Percentiles rank a stretch among this genome's conserved stretches.
Evolutionary conservation across 2,888 invertebrate genomes (phyloP).

Genomic region (Morinoia aosen): DNA sequence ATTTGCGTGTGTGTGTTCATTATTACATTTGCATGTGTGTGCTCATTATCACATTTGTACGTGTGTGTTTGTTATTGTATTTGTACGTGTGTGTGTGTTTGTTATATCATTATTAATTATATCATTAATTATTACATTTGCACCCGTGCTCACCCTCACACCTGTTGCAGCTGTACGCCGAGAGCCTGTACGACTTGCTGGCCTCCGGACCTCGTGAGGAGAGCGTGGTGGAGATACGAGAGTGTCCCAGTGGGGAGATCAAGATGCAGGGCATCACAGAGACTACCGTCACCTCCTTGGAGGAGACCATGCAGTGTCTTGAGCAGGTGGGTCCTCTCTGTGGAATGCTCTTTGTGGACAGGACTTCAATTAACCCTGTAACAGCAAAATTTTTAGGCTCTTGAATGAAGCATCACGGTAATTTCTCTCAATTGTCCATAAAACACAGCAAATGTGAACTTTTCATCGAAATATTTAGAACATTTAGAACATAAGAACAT

Average conservation of each 20-base stretch:
- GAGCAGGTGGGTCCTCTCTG: slow-evolving; percentile 68
- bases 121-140: background rate
- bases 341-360: no score
- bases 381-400: no score
- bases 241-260: slow-evolving; percentile 77
- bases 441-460: no score
- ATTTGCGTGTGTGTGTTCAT: no score
- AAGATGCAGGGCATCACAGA: slow-evolving; percentile 71
- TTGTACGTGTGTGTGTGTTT: background rate
- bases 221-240: slow-evolving; percentile 84
- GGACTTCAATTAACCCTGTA: no score
- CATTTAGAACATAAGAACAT: no score
- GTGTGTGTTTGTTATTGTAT: background rate
- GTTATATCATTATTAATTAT: no score
- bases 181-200: slow-evolving; percentile 87
- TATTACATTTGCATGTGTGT: no score
- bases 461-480: no score
- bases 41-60: background rate
- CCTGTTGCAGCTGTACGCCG: slow-evolving; percentile 80
- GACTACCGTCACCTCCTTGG: slow-evolving; percentile 70
- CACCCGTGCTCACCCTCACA: background rate
- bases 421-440: no score
- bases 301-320: slow-evolving; percentile 79
- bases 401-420: no score
- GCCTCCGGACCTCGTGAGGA: slow-evolving; percentile 78